Evolutionary conservation across 2,888 invertebrate genomes (phyloP).

Genomic region (Seira musarum): DNA sequence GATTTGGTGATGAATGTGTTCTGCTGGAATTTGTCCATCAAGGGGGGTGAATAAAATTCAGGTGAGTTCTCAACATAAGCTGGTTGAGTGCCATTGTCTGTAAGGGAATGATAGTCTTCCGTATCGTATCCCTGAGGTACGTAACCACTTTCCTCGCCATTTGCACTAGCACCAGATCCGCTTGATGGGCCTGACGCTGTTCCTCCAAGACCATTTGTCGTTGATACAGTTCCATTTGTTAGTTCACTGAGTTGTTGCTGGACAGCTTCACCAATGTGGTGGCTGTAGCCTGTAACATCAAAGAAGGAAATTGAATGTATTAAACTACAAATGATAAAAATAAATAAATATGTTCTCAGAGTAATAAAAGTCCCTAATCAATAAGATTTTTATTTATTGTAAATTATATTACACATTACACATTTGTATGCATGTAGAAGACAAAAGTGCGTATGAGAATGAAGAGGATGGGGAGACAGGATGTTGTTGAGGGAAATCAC

Average conservation of each 20-base stretch:
- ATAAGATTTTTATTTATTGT: conserved; percentile 13
- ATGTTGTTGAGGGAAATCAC: conserved; percentile 44
- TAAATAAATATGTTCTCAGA: conserved; percentile 9
- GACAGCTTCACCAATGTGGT: conserved; percentile 72
- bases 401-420: too few relatives aligned
- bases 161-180: conserved; percentile 67
- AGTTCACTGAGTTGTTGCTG: conserved; percentile 70
- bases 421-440: too few relatives aligned
- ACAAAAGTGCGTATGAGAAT: too few relatives aligned
- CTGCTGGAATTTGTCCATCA: conserved; percentile 74
- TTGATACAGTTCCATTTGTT: conserved; percentile 68
- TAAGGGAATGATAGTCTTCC: conserved; percentile 77
- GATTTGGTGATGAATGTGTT: conserved; percentile 79
- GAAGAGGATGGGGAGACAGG: conserved; percentile 43
- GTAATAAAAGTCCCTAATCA: conserved; percentile 12
- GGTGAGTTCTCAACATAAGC: conserved; percentile 80
- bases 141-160: conserved; percentile 70
- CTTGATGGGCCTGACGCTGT: conserved; percentile 70
- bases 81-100: conserved; percentile 73
- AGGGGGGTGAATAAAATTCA: conserved; percentile 82
- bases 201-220: conserved; percentile 71
- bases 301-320: conserved; percentile 35
- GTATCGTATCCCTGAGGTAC: conserved; percentile 75
- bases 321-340: neutral
- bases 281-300: conserved; percentile 70